Evolutionary conservation across 1,140 invertebrate species (phyloP), one percentile per base, ranked within the genome.

Genomic region (Plodia interpunctella): DNA sequence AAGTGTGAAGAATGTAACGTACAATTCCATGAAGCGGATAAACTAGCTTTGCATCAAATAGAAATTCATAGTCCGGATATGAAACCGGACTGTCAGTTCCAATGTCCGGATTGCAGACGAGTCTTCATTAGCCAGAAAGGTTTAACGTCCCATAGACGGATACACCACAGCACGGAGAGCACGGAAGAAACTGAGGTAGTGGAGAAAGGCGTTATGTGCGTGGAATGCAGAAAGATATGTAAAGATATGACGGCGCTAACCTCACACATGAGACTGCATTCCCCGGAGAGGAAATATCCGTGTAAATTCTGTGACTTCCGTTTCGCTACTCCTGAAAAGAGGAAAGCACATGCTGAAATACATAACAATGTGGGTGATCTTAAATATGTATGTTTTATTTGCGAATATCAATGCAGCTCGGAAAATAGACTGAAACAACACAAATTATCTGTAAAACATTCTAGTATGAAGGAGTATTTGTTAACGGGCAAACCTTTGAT

Each of bases 351-450:
- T 38, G 67, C 79, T 0, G 82, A 83, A 66, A 62, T 89, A 21
- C 87, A 89, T 44, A 89, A 84, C 21, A 25, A 25, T 25, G 21
- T 25, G 0, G 87, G 87, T 3, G 84, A 85, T 57, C 83, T 87
- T 79, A 87, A 85, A 60, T 89, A 81, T 56, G 87, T 89, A 0
- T 89, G 87, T 66, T 89, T 89, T 25, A 87, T 89, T 25, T 89
- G 87, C 49, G 87, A 89, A 60, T 89, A 89, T 57, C 78, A 81
- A 56, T 87, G 87, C 35, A 87, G 76, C 57, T 87, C 87, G 0
- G 82, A 84, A 51, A 85, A 87, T 49, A 68, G 87, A 17, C 62
- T 87, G 35, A 74, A 80, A 59, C 72, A 74, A 13, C 87, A 89
- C 44, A 89, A 89, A 61, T 59, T 66, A 50, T 83, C 83, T 0